Evolutionary conservation across 2,113 vertebrate genomes (phyloP), one percentile per base, ranked within the genome.

Genomic region (Petaurus breviceps): DNA sequence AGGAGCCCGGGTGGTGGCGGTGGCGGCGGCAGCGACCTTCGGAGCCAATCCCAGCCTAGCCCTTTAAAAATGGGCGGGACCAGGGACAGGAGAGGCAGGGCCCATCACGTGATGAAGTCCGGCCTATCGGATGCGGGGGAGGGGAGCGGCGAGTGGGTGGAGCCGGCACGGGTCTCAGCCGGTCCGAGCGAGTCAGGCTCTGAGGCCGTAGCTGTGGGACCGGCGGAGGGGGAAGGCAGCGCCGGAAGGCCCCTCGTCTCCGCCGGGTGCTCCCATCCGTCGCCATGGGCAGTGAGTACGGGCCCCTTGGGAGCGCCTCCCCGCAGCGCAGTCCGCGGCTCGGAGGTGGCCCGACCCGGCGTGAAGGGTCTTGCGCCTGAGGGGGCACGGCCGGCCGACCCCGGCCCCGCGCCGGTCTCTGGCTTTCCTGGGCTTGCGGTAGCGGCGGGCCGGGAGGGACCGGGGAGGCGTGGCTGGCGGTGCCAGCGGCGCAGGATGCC

Each of bases 231-330:
- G 4, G 14, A 25, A 93, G 93, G 31, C 68, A 14, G 5, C 8
- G 9, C 89, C 0, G 90, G 26, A 92, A 92, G 96, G 95, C 92
- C 57, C 94, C 90, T 0, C 89, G 10, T 46, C 49, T 93, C 94
- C 0, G 61, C 84, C 9, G 90, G 94, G 90, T 54, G 22, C 77
- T 47, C 91, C 22, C 95, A 54, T 95, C 96, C 91, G 96, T 96
- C 95, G 95, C 95, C 97, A 99, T 99, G 98, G 98, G 98, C 96
- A 99, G 98, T 99, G 98, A 99, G 98, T 99, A 92, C 95, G n/a
- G 92, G 50, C 47, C 37, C 95, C 55, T 1, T 23, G 52, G 37
- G 77, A 50, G 55, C 19, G 77, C 43, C 10, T 6, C 24, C 94
- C 5, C 0, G 11, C 89, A 55, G 52, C 6, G 28, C 22, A 37